Percentiles rank a stretch among this genome's conserved stretches.
These are phyloP conservation scores for Eulemur rufifrons DNA, from an alignment of 2,113 vertebrate species.

Conservation along the genomic window DNA sequence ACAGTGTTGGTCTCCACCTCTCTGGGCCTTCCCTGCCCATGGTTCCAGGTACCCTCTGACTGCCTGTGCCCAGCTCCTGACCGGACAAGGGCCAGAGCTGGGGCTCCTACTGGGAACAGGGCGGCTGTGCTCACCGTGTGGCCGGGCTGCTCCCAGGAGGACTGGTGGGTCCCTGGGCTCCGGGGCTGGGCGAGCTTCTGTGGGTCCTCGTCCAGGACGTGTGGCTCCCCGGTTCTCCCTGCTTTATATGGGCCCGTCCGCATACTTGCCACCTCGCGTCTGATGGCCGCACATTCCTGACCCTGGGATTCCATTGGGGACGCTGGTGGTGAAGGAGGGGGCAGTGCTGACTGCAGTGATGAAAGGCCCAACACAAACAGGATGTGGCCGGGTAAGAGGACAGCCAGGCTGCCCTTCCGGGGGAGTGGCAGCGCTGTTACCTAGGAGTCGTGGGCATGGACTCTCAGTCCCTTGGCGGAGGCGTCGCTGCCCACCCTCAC, in stretches of 20 bases:
- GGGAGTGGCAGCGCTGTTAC: background rate
- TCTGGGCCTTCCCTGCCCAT: background rate
- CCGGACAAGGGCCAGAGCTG: background rate
- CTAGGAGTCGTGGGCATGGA: rapidly evolving
- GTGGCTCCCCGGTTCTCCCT: rapidly evolving
- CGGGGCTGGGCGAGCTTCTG: background rate
- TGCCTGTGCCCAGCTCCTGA: background rate
- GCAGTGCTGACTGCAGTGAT: background rate
- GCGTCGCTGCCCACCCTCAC: rapidly evolving
- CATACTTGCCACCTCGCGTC: background rate
- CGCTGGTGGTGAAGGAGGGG: background rate
- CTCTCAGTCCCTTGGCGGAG: background rate
- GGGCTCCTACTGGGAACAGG: rapidly evolving
- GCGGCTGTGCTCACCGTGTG: slow-evolving; percentile 44
- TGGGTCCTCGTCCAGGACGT: background rate
- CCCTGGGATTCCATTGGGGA: slow-evolving; percentile 74
- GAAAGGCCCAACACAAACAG: background rate
- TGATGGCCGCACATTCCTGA: slow-evolving; percentile 66
- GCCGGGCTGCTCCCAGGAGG: background rate
- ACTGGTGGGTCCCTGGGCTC: background rate
- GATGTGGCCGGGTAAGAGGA: slow-evolving; percentile 21
- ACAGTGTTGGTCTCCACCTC: rapidly evolving
- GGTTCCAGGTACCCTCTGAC: background rate
- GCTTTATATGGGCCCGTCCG: slow-evolving; percentile 72
- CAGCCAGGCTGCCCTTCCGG: background rate